Conservation (phyloP, 92 coral and sea anemone species). For the Ricordea florida region DNA sequence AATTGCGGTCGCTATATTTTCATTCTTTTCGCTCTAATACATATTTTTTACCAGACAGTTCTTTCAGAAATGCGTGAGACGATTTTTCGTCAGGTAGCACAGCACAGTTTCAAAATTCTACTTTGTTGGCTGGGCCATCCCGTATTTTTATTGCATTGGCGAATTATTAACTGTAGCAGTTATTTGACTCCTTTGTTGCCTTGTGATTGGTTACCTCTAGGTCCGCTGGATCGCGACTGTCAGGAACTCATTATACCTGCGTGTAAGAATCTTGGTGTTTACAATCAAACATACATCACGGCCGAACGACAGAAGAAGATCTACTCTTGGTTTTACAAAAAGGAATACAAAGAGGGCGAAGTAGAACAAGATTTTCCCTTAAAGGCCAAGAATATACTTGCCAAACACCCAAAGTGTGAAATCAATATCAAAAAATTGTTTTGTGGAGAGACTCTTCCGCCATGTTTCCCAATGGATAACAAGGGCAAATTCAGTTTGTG, state of each 20-base stretch:
- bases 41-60: too few relatives aligned
- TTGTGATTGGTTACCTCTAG: not conserved
- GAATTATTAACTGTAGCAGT: not conserved
- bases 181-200: not conserved
- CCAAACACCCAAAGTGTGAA: constrained; percentile 19
- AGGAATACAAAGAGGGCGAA: not conserved
- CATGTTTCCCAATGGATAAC: constrained; percentile 11
- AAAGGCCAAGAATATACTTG: not conserved
- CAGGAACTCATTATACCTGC: constrained; percentile 44
- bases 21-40: too few relatives aligned
- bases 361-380: constrained; percentile 1
- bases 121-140: too few relatives aligned
- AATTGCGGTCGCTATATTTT: too few relatives aligned
- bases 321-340: not conserved
- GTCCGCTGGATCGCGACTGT: constrained; percentile 69
- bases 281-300: constrained; percentile 9
- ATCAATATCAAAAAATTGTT: constrained; percentile 1
- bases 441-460: constrained; percentile 19
- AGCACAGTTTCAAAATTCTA: too few relatives aligned
- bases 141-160: not conserved
- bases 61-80: too few relatives aligned
- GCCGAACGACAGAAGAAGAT: not conserved
- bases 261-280: constrained; percentile 40
- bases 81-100: too few relatives aligned
- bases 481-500: constrained; percentile 21